Conservation (phyloP, 2,797 vertebrate genomes). For the Steatocranus sp. region DNA sequence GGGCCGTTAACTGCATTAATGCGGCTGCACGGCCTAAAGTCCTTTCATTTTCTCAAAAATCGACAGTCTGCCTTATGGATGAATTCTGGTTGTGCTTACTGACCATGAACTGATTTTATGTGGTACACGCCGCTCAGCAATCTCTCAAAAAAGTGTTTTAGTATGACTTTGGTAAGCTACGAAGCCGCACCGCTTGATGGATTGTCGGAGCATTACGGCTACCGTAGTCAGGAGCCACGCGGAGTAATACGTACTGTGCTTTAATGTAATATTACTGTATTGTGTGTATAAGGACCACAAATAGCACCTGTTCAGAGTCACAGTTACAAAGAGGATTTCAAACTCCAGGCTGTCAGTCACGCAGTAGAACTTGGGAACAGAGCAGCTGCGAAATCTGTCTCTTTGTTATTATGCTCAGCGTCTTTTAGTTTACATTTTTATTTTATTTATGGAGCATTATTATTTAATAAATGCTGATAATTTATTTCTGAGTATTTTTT, state of each 20-base stretch:
- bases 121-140: accelerated
- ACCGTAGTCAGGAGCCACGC: not conserved
- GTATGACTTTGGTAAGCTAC: not conserved
- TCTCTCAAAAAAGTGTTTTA: not conserved
- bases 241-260: accelerated
- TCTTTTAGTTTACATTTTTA: not conserved
- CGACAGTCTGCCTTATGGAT: not conserved
- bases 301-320: not conserved
- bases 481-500: not conserved
- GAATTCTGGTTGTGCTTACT: not conserved
- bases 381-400: not conserved
- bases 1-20: too few species aligned
- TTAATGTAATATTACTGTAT: not conserved
- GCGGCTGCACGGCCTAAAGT: too few species aligned
- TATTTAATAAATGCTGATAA: not conserved
- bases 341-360: not conserved
- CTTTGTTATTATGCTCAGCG: not conserved
- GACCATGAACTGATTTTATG: not conserved
- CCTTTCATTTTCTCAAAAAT: not conserved
- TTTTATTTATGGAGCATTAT: not conserved
- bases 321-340: not conserved
- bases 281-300: not conserved
- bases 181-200: not conserved
- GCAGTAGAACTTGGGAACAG: not conserved
- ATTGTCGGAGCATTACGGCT: not conserved